Percentiles rank a stretch among this genome's conserved stretches.
phyloP scores from a whole-genome alignment of 2,888 invertebrate genomes.

The Dione vanillae region DNA sequence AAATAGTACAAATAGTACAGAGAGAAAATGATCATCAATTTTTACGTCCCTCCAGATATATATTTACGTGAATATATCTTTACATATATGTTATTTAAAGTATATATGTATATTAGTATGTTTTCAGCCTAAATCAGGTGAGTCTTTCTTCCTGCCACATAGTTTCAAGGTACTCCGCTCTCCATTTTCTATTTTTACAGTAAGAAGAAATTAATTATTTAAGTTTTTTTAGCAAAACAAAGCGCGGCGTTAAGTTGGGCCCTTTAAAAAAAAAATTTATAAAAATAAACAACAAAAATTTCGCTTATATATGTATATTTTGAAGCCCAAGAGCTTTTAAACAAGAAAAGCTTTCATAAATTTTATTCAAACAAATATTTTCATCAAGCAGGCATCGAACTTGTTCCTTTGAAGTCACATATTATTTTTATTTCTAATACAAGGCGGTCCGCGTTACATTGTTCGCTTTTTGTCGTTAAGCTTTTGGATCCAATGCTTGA shows the following conservation, averaged over 20 bases:
- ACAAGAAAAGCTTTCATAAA: not conserved
- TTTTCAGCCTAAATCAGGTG: too few species aligned
- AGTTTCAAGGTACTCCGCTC: too few species aligned
- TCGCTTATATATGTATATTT: not conserved
- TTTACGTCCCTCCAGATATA: not conserved
- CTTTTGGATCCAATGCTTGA: conserved; percentile 2
- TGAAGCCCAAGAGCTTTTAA: too few species aligned
- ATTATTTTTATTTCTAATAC: conserved; percentile 10
- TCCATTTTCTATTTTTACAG: too few species aligned
- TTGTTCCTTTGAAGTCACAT: not conserved
- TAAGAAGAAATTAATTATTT: not conserved
- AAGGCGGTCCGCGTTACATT: not conserved
- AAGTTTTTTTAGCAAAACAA: not conserved
- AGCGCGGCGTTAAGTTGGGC: not conserved
- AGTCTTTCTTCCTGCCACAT: too few species aligned
- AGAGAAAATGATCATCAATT: not conserved
- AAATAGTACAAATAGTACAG: not conserved
- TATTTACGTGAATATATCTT: not conserved
- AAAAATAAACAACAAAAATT: too few species aligned
- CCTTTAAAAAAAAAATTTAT: not conserved
- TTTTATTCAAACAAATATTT: not conserved
- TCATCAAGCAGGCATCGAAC: not conserved
- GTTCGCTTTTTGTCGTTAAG: conserved; percentile 8
- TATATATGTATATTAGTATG: too few species aligned
- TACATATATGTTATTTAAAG: too few species aligned